Evolutionary conservation across 2,113 vertebrate species (phyloP), one percentile per base, ranked within the genome.

Genomic region (Leptodactylus fuscus): DNA sequence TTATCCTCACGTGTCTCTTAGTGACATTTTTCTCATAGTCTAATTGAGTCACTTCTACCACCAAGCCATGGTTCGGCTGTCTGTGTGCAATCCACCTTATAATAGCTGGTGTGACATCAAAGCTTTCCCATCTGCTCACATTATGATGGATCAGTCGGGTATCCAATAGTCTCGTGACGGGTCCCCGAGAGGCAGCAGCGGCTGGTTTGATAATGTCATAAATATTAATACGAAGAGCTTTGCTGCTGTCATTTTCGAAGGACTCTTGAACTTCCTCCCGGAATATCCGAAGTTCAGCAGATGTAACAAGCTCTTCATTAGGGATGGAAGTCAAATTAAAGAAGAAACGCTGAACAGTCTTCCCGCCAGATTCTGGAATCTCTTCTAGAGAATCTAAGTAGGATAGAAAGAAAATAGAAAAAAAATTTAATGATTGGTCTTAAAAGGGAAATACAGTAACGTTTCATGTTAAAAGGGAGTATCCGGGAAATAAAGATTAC

Each of bases 301-400:
- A 97, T 60, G 96, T 96, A 94, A 99, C 91, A 85, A 96, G 95
- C 91, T 99, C 98, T 90, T 96, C 96, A 0, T 89, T 91, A 13
- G 98, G 97, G 88, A 99, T 91, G 73, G 97, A 97, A 86, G 96
- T 96, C 90, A 99, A 95, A 92, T 99, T 98, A 93, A 99, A 99
- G 95, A 96, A 97, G 93, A 99, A 98, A 91, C 97, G 95, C 38
- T 97, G 96, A 62, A 95, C 91, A 24, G 96, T 97, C 93, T 94
- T 98, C 88, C 96, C 96, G 90, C 93, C 96, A 16, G 91, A 90
- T 89, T 97, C 96, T 81, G 95, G 95, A 88, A 99, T 91, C 85
- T 97, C 95, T 93, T 99, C 98, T 93, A 97, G 91, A 87, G 96
- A 94, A 93, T 99, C 98, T 99, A 88, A 41, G 92, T 89, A 88